Evolutionary conservation across 2,113 vertebrate species (phyloP).

Genomic region (Rafetus swinhoei): DNA sequence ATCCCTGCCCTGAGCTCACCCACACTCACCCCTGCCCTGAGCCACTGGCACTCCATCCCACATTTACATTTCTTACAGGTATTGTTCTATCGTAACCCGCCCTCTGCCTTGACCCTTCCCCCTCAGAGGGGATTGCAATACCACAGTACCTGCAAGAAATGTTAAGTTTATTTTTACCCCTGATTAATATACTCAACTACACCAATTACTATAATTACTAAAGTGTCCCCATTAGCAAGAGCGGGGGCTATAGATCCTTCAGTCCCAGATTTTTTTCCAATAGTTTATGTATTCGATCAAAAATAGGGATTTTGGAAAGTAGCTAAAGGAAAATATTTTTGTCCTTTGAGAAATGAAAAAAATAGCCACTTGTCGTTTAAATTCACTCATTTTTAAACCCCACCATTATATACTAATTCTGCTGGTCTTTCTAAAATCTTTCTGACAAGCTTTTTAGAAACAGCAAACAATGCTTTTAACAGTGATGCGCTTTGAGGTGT

Average conservation of each 20-base stretch:
- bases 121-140: too few species aligned
- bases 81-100: too few species aligned
- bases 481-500: slow-evolving; percentile 10
- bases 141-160: too few species aligned
- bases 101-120: too few species aligned
- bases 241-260: not conserved
- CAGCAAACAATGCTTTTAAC: slow-evolving; percentile 13
- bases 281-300: not conserved
- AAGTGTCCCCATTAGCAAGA: rapidly evolving
- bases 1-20: too few species aligned
- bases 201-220: not conserved
- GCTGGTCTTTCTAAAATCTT: not conserved
- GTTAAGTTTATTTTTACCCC: too few species aligned
- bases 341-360: not conserved
- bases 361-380: not conserved
- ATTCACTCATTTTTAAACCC: not conserved
- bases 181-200: not conserved
- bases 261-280: not conserved
- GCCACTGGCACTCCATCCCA: too few species aligned
- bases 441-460: not conserved
- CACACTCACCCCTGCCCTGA: too few species aligned
- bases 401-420: not conserved
- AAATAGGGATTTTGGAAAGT: not conserved
- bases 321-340: not conserved
- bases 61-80: too few species aligned